phyloP scores from a whole-genome alignment of 2,797 vertebrate genomes.

The Gallinago nigripennis region DNA sequence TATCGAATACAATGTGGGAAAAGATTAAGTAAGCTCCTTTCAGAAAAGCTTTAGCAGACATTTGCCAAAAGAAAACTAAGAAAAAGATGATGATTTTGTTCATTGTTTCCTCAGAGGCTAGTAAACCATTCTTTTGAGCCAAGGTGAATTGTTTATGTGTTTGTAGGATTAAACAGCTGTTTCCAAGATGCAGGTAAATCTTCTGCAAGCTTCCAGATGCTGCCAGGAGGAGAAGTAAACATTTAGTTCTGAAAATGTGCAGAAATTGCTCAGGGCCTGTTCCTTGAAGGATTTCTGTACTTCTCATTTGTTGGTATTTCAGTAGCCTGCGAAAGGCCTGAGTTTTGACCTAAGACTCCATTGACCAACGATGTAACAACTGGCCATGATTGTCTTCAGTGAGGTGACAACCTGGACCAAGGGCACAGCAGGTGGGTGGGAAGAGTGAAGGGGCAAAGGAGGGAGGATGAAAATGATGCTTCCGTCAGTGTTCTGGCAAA shows the following conservation, averaged over 20 bases:
- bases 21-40: constrained; percentile 8
- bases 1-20: not conserved
- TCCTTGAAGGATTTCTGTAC: not conserved
- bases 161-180: constrained; percentile 1
- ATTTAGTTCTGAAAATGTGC: not conserved
- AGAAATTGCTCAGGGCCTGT: not conserved
- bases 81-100: not conserved
- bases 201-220: constrained; percentile 12
- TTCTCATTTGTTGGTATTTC: not conserved
- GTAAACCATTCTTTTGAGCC: constrained; percentile 2
- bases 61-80: not conserved
- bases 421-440: not conserved
- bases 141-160: constrained; percentile 28
- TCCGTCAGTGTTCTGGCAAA: not conserved
- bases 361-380: not conserved
- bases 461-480: not conserved
- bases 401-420: not conserved
- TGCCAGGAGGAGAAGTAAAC: not conserved
- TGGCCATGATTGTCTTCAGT: rapidly evolving
- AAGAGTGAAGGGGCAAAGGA: not conserved
- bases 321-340: not conserved
- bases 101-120: constrained; percentile 17
- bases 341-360: not conserved
- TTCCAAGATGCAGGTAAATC: not conserved
- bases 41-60: constrained; percentile 12